A percentile compares a stretch with the other conserved stretches of the same genome.
These are phyloP conservation scores for Danionella cerebrum DNA, from an alignment of 2,113 vertebrate species.

Conservation along the genomic window DNA sequence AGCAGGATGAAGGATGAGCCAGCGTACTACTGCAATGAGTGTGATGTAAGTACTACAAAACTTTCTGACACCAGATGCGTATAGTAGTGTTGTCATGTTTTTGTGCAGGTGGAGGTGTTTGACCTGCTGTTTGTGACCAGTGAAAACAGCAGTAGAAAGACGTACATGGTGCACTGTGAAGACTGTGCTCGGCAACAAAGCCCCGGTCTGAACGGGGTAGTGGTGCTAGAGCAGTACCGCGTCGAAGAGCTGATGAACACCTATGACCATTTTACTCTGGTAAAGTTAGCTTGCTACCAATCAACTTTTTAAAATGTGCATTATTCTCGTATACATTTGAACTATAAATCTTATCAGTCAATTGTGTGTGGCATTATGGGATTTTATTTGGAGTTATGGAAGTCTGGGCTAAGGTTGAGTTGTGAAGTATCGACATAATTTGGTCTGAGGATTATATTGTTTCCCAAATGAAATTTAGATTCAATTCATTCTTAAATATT, in stretches of 20 bases:
- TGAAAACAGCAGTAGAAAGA: slow-evolving; percentile 77
- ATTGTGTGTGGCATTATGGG: too few species aligned
- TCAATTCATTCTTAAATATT: too few species aligned
- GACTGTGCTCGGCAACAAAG: slow-evolving; percentile 74
- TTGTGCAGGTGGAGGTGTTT: slow-evolving; percentile 80
- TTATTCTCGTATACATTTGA: too few species aligned
- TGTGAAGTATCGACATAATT: too few species aligned
- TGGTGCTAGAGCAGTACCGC: slow-evolving; percentile 86
- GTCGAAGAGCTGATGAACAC: slow-evolving; percentile 78
- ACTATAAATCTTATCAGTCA: too few species aligned
- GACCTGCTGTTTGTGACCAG: slow-evolving; percentile 86
- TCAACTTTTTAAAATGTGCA: too few species aligned
- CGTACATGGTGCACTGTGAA: slow-evolving; percentile 88
- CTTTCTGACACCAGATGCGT: not conserved
- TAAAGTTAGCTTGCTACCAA: too few species aligned
- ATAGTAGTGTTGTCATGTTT: not conserved
- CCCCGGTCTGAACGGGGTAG: slow-evolving; percentile 65
- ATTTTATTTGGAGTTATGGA: too few species aligned
- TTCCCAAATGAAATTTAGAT: too few species aligned
- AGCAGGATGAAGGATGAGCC: slow-evolving; percentile 84
- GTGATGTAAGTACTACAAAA: slow-evolving; percentile 70
- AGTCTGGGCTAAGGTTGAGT: too few species aligned
- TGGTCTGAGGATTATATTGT: too few species aligned
- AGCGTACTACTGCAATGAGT: slow-evolving; percentile 90
- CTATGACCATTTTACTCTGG: slow-evolving; percentile 82